A percentile compares a stretch with the other conserved stretches of the same genome.
These are phyloP conservation scores for Meleagris gallopavo DNA, from an alignment of 2,113 vertebrate genomes.

Conservation along the genomic window DNA sequence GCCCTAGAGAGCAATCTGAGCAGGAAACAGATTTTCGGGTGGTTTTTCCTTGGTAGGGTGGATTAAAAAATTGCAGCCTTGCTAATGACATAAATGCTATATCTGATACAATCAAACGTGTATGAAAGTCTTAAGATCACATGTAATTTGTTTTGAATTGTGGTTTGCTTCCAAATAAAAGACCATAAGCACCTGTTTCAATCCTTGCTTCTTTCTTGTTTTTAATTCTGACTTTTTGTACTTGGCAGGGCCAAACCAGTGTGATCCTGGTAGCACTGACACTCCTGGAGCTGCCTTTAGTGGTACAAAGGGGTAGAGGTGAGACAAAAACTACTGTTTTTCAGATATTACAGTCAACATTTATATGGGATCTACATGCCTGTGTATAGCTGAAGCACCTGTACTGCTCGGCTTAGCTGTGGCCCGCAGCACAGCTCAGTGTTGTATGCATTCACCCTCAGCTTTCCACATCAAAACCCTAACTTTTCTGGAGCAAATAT, in stretches of 20 bases:
- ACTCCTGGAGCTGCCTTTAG: accelerated
- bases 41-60: not conserved
- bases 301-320: not conserved
- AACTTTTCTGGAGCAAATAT: not conserved
- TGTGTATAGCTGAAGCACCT: not conserved
- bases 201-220: not conserved
- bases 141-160: accelerated
- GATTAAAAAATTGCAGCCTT: not conserved
- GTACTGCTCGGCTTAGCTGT: not conserved
- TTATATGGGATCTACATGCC: not conserved
- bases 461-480: not conserved
- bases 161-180: not conserved
- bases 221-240: not conserved
- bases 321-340: too few relatives aligned
- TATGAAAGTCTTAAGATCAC: not conserved
- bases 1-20: not conserved
- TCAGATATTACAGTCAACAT: not conserved
- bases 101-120: not conserved
- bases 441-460: not conserved
- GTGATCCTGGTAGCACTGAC: not conserved
- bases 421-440: not conserved
- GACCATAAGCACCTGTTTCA: not conserved
- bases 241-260: not conserved
- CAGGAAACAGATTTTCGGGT: not conserved
- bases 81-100: not conserved